Evolutionary conservation across 2,113 vertebrate genomes (phyloP).

Genomic region (Lethenteron reissneri): DNA sequence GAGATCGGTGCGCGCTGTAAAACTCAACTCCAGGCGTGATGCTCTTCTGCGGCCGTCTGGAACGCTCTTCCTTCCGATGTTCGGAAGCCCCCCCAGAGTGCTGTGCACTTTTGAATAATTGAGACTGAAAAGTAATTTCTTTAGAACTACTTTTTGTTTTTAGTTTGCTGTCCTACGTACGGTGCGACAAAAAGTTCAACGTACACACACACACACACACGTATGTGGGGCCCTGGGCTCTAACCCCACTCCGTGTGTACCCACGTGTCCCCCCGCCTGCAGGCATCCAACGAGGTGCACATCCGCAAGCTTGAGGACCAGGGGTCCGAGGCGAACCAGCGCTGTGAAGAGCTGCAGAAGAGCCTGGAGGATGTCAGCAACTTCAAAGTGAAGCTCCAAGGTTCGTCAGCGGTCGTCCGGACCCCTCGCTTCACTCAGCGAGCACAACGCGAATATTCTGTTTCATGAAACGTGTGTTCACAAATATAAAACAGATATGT

Average conservation of each 20-base stretch:
- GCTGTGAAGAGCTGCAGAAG: conserved; percentile 23
- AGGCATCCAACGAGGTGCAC: conserved; percentile 24
- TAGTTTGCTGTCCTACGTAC: background rate
- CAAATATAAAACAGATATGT: background rate
- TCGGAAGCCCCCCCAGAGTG: too few species aligned
- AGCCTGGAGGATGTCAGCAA: conserved; percentile 17
- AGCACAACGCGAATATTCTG: background rate
- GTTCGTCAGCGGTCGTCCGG: background rate
- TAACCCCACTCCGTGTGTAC: background rate
- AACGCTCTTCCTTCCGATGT: too few species aligned
- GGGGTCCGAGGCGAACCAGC: conserved; percentile 24
- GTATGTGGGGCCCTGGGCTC: too few species aligned
- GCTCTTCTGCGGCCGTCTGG: too few species aligned
- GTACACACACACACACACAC: background rate
- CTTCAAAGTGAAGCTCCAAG: background rate
- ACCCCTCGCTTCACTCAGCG: too few species aligned
- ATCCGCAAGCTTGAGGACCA: conserved; percentile 26
- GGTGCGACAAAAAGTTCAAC: background rate
- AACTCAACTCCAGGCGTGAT: too few species aligned
- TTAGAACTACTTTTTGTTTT: background rate
- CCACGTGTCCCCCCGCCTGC: background rate
- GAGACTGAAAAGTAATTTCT: background rate
- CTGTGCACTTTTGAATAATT: too few species aligned
- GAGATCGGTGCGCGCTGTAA: too few species aligned
- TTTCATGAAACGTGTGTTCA: background rate